Conservation (phyloP, 1,140 invertebrate species). For the Zaprionus lachaisei region DNA sequence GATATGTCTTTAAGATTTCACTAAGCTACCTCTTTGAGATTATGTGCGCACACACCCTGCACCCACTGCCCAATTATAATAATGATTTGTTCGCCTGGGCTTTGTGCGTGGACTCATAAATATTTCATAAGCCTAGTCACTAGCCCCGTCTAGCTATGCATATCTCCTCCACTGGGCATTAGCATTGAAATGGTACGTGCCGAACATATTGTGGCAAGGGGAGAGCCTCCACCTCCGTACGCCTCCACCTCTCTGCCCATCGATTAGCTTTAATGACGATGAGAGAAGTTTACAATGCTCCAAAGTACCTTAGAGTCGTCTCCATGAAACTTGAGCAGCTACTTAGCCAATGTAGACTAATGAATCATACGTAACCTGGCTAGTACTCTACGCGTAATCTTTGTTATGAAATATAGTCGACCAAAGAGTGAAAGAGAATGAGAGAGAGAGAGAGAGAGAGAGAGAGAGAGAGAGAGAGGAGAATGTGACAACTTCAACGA, state of each 20-base stretch:
- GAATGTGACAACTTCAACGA: conserved; percentile 18
- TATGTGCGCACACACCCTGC: conserved; percentile 6
- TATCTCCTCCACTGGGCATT: neutral
- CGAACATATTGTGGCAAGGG: neutral
- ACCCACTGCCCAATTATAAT: conserved; percentile 61
- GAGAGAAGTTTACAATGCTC: neutral
- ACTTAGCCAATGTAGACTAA: neutral
- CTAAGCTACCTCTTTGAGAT: neutral
- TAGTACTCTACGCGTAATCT: neutral
- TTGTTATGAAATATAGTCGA: neutral
- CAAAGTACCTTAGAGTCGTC: neutral
- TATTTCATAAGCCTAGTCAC: conserved; percentile 57
- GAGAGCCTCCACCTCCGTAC: neutral
- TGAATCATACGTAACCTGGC: neutral
- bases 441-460: neutral
- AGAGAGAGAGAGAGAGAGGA: neutral
- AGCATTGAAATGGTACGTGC: conserved; percentile 9
- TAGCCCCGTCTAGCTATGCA: conserved; percentile 19
- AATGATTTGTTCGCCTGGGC: conserved; percentile 40
- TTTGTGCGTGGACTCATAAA: conserved; percentile 52
- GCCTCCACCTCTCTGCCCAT: neutral
- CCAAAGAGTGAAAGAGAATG: neutral
- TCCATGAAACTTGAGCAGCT: neutral
- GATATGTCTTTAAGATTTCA: neutral
- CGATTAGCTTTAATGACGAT: neutral